Evolutionary conservation across 2,797 vertebrate species (phyloP).

Genomic region (Paguma larvata): DNA sequence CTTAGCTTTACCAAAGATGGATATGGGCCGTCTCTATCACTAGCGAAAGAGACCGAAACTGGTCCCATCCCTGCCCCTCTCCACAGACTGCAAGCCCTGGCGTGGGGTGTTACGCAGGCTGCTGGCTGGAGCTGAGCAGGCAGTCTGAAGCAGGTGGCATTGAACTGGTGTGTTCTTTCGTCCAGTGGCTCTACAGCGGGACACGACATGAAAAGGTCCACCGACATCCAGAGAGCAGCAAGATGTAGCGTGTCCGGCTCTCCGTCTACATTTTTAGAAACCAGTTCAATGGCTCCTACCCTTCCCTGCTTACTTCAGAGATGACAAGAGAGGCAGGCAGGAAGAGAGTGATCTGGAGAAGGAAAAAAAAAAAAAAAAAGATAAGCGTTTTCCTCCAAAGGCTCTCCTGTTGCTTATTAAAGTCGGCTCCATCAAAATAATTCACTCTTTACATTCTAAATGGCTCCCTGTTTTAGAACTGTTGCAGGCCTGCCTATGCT

Average conservation of each 20-base stretch:
- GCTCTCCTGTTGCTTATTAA: neutral
- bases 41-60: neutral
- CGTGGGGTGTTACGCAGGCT: neutral
- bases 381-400: neutral
- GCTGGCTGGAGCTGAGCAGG: neutral
- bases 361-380: neutral
- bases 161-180: neutral
- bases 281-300: neutral
- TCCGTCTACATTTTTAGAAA: neutral
- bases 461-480: neutral
- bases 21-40: neutral
- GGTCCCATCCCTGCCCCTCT: neutral
- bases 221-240: neutral
- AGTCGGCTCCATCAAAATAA: neutral
- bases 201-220: neutral
- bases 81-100: neutral
- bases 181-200: neutral
- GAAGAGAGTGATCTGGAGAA: neutral
- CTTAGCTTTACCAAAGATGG: neutral
- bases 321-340: neutral
- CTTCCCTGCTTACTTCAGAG: neutral
- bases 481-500: fast-evolving
- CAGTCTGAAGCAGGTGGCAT: neutral
- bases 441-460: neutral
- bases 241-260: neutral